phyloP scores from a whole-genome alignment of 2,113 vertebrate genomes.

The Pseudorectes ferrugineus region DNA sequence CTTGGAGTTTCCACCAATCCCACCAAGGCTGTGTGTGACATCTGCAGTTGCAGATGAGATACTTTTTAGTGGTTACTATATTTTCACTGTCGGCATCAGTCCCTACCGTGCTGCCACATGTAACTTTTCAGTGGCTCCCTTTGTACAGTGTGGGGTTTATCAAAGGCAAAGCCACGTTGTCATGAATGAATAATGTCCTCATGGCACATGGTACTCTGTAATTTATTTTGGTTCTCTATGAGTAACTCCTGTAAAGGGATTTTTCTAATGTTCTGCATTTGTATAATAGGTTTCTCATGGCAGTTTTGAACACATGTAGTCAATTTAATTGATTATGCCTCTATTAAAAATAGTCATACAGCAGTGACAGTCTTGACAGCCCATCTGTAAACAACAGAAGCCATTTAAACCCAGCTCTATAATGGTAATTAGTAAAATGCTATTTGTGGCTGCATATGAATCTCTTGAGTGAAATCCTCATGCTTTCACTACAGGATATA shows the following conservation, averaged over 20 bases:
- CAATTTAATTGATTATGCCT: conserved; percentile 54
- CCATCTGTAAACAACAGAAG: conserved; percentile 56
- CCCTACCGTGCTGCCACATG: not conserved
- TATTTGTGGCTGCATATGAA: not conserved
- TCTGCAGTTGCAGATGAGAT: not conserved
- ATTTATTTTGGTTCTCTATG: not conserved
- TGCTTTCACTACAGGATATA: not conserved
- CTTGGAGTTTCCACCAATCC: not conserved
- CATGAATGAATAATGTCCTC: not conserved
- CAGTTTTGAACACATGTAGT: conserved; percentile 31
- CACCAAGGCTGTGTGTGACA: not conserved
- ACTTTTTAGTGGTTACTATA: conserved; percentile 16
- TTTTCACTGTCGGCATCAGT: not conserved
- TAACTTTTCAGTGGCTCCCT: not conserved
- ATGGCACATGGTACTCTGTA: not conserved
- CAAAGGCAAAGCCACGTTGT: not conserved
- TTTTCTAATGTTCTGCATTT: not conserved
- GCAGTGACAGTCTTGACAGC: conserved; percentile 32
- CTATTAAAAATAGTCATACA: conserved; percentile 52
- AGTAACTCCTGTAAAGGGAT: conserved; percentile 12
- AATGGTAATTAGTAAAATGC: conserved; percentile 10
- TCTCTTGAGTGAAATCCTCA: not conserved
- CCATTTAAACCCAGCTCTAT: conserved; percentile 11
- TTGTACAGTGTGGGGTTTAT: not conserved
- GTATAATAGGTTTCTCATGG: conserved; percentile 6